Conservation (phyloP, 2,113 vertebrate genomes). For the Empidonax traillii region DNA sequence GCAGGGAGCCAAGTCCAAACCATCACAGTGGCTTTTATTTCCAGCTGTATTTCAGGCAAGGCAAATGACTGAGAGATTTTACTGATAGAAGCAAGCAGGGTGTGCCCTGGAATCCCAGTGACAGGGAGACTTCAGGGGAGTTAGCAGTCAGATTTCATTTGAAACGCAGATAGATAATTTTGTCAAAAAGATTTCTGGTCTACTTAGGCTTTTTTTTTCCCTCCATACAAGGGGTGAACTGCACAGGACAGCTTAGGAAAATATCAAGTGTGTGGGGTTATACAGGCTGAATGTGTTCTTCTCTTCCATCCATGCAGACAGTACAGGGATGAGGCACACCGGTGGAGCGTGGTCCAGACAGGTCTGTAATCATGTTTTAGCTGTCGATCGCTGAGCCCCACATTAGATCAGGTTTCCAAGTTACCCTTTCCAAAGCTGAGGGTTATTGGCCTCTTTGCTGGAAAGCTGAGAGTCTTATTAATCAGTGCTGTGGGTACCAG, state of each 20-base stretch:
- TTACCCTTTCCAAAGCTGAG: neutral
- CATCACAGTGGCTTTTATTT: neutral
- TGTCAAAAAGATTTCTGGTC: neutral
- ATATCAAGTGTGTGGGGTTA: fast-evolving
- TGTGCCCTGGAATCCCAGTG: neutral
- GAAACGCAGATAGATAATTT: neutral
- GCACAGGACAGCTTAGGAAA: neutral
- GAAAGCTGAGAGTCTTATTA: neutral
- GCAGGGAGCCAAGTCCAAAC: no score
- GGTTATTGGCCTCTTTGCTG: neutral
- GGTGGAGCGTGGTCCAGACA: neutral
- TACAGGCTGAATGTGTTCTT: neutral
- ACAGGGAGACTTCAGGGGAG: neutral
- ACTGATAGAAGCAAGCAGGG: neutral
- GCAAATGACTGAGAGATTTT: neutral
- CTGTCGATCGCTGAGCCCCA: fast-evolving
- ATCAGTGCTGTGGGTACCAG: neutral
- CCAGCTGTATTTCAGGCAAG: neutral
- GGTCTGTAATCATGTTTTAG: neutral
- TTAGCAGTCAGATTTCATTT: neutral
- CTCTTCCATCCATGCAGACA: neutral
- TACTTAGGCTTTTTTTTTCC: neutral
- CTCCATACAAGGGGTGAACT: neutral
- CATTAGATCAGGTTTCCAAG: neutral
- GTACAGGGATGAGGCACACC: neutral